Conservation (phyloP, 2,113 vertebrate species). For the Centropristis striata region DNA sequence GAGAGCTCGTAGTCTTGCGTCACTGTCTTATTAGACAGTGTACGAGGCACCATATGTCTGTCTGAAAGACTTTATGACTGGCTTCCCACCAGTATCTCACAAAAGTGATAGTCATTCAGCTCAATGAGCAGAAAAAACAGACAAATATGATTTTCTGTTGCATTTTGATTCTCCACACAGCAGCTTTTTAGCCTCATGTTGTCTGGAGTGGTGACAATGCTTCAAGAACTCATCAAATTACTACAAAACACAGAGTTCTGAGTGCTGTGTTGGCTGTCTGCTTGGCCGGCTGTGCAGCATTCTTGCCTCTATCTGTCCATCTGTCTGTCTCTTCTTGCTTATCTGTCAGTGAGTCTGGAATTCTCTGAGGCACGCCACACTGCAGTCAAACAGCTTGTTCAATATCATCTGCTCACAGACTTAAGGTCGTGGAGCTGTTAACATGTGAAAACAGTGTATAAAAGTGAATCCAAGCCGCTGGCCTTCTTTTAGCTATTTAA, state of each 20-base stretch:
- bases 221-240: background rate
- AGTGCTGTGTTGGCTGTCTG: background rate
- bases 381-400: conserved; percentile 7
- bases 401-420: conserved; percentile 3
- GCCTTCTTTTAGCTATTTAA: conserved; percentile 8
- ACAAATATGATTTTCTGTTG: background rate
- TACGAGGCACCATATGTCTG: background rate
- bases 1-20: background rate
- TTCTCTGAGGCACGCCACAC: background rate
- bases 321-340: background rate
- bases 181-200: background rate
- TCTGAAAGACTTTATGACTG: conserved; percentile 14
- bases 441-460: conserved; percentile 11
- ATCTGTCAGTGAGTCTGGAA: conserved; percentile 30
- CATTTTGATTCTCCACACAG: no score
- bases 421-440: background rate
- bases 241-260: background rate
- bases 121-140: background rate
- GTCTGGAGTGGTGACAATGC: background rate
- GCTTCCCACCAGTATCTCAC: conserved; percentile 7
- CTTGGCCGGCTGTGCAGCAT: background rate
- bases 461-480: conserved; percentile 17
- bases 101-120: background rate
- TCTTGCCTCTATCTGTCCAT: conserved; percentile 6
- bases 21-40: background rate